Evolutionary conservation across 1,140 invertebrate genomes (phyloP), one percentile per base, ranked within the genome.

Genomic region (Agrypnia vestita): DNA sequence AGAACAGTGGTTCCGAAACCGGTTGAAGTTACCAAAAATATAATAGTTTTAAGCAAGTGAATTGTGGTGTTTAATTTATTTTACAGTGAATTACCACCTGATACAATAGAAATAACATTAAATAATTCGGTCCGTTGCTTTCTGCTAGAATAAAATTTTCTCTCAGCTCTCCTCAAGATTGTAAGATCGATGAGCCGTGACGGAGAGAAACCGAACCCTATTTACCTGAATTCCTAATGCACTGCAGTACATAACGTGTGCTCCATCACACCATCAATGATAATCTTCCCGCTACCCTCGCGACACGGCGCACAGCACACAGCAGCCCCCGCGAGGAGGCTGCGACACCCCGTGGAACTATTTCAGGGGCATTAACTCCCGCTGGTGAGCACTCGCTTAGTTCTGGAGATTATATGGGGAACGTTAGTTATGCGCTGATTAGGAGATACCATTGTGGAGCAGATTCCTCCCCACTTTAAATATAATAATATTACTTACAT

Each of bases 361-460:
- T 64, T 64, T 35, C 35, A 59, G 61, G 13, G 61, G 35, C 61
- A 64, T 64, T 64, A 64, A 25, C n/a, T 64, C 61, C 61, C 61
- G 61, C 13, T 64, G 61, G 61, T 25, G 19, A 21, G n/a, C 61
- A 13, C 61, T 64, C 49, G 49, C 49, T 51, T 35, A 25, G 25
- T 35, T 64, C 25, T 64, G 61, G 61, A 64, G 61, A 64, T 64
- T 43, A 7, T 64, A 12, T 64, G n/a, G 13, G 6, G 17, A 21
- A 25, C 17, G 25, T 43, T 35, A 62, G 59, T 62, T 62, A 62
- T 62, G 43, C 35, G 15, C 44, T 19, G 8, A 69, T 69, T 46
- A 69, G 64, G 19, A 15, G 64, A 69, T 69, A 69, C 46, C 64
- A 69, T 69, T 69, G 64, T 69, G 61, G 4, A 62, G 13, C 35